A percentile compares a stretch with the other conserved stretches of the same genome.
These are phyloP conservation scores for Tinea semifulvella DNA, from an alignment of 2,888 invertebrate genomes.

Conservation along the genomic window DNA sequence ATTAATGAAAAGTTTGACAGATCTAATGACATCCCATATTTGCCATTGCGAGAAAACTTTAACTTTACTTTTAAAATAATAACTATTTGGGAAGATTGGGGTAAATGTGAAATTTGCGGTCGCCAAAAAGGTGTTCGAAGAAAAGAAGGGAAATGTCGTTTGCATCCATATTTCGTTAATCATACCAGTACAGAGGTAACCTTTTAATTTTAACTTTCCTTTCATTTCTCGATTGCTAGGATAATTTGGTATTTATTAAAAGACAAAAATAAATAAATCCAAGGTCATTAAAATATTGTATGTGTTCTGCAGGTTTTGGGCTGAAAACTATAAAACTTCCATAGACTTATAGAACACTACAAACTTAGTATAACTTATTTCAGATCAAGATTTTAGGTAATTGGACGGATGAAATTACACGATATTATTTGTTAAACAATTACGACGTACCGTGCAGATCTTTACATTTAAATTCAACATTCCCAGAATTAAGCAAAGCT, in stretches of 20 bases:
- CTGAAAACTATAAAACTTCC: too few species aligned
- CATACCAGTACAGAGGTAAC: not conserved
- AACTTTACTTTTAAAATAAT: conserved; percentile 48
- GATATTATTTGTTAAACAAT: conserved; percentile 22
- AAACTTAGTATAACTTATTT: too few species aligned
- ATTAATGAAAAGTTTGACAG: conserved; percentile 48
- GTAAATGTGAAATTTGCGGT: conserved; percentile 57
- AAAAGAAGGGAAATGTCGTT: conserved; percentile 56
- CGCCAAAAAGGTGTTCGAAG: conserved; percentile 38
- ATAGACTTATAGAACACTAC: too few species aligned
- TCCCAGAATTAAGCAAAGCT: conserved; percentile 51
- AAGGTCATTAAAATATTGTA: too few species aligned
- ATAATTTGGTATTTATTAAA: too few species aligned
- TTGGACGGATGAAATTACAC: conserved; percentile 9
- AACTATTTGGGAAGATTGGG: conserved; percentile 62
- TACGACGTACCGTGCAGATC: conserved; percentile 52
- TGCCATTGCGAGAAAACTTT: conserved; percentile 37
- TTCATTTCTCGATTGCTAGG: too few species aligned
- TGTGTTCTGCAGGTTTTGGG: too few species aligned
- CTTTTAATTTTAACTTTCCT: too few species aligned
- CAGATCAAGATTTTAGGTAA: too few species aligned
- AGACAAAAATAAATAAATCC: too few species aligned
- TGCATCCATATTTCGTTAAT: conserved; percentile 30
- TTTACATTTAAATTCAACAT: conserved; percentile 35
- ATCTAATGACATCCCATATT: conserved; percentile 43